phyloP scores from a whole-genome alignment of 2,888 invertebrate genomes.

The Alloscopus bannaensis region DNA sequence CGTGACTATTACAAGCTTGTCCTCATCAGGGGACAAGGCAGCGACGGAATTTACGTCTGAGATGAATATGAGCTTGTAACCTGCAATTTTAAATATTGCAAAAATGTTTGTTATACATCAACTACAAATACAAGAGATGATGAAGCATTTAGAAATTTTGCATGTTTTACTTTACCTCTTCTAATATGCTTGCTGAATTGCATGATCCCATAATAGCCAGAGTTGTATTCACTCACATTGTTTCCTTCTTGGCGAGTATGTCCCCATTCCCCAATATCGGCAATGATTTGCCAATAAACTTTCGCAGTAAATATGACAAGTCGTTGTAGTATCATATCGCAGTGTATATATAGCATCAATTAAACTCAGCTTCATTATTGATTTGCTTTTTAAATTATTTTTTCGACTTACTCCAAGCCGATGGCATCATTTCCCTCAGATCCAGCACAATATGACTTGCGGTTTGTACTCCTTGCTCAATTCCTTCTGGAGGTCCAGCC shows the following conservation, averaged over 20 bases:
- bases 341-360: too few species aligned
- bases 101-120: too few species aligned
- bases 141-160: too few species aligned
- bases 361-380: too few species aligned
- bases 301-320: too few species aligned
- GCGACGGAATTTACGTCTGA: constrained; percentile 66
- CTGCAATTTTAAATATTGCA: too few species aligned
- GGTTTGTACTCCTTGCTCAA: constrained; percentile 68
- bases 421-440: constrained; percentile 64
- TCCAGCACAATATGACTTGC: constrained; percentile 68
- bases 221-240: constrained; percentile 63
- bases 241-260: constrained; percentile 60
- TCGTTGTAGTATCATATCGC: background rate
- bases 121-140: too few species aligned
- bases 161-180: too few species aligned
- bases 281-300: constrained; percentile 73
- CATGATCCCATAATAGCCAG: constrained; percentile 68
- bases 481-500: constrained; percentile 55
- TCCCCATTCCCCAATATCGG: constrained; percentile 71
- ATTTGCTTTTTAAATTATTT: too few species aligned
- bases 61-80: constrained; percentile 58
- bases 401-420: constrained; percentile 73
- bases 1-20: constrained; percentile 57
- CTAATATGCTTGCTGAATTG: constrained; percentile 71
- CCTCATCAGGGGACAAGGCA: constrained; percentile 45